Evolutionary conservation across 2,888 invertebrate genomes (phyloP).

Genomic region (Monopis laevigella): DNA sequence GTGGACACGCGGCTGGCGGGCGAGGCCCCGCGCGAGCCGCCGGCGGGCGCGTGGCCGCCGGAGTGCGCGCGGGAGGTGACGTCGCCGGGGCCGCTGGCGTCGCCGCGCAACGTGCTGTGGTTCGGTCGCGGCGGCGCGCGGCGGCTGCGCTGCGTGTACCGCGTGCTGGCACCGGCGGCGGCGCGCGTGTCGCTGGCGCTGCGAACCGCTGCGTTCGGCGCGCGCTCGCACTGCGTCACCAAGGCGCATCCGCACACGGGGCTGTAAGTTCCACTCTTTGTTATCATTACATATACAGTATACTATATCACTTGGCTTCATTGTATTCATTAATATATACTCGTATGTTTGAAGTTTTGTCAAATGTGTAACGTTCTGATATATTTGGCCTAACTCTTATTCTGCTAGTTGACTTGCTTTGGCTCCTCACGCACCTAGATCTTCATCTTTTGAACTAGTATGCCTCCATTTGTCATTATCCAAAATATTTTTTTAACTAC

Average conservation of each 20-base stretch:
- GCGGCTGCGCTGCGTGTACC: constrained; percentile 79
- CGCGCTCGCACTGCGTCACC: constrained; percentile 70
- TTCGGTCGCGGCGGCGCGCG: constrained; percentile 85
- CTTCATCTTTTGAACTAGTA: no score
- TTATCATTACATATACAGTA: no score
- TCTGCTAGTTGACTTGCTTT: no score
- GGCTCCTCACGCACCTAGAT: no score
- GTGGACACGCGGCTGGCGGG: constrained; percentile 83
- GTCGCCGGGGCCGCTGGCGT: constrained; percentile 70
- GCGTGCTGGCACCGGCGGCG: constrained; percentile 74
- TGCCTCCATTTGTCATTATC: no score
- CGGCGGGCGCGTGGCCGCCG: constrained; percentile 30
- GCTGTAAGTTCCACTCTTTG: no score
- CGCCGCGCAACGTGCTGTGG: constrained; percentile 82
- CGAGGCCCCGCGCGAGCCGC: constrained; percentile 64
- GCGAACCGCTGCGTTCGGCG: constrained; percentile 78
- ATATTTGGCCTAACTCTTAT: no score
- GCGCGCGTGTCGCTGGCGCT: constrained; percentile 74
- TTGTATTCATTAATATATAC: no score
- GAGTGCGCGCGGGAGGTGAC: constrained; percentile 43
- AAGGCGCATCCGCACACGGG: constrained; percentile 78
- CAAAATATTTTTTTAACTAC: no score
- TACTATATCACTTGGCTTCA: no score
- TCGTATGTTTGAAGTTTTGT: no score
- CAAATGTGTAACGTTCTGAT: no score